These are phyloP conservation scores for Drosophila paranaensis DNA, from an alignment of 2,888 invertebrate genomes.

Conservation along the genomic window DNA sequence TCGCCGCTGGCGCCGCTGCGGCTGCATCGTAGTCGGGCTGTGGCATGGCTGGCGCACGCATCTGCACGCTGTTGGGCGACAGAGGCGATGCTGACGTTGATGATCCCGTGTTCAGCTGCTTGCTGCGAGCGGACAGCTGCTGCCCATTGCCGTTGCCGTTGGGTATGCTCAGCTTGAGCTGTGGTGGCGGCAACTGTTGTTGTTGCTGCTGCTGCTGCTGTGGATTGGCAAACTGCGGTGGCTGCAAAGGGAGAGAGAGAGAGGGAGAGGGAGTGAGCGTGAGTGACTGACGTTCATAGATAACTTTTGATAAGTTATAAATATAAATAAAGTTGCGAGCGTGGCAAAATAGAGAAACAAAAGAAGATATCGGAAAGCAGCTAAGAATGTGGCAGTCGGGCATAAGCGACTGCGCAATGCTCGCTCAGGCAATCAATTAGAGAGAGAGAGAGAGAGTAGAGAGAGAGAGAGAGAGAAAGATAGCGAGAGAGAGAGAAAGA, in stretches of 20 bases:
- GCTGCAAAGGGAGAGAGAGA: constrained; percentile 55
- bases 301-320: constrained; percentile 9
- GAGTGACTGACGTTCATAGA: background rate
- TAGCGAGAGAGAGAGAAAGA: too few relatives aligned
- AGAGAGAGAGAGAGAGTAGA: too few relatives aligned
- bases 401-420: background rate
- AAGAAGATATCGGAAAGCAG: background rate
- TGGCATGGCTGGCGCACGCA: constrained; percentile 77
- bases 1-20: constrained; percentile 30
- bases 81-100: background rate
- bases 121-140: constrained; percentile 31
- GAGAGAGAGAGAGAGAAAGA: background rate
- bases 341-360: constrained; percentile 4
- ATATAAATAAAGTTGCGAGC: constrained; percentile 16
- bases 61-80: constrained; percentile 50
- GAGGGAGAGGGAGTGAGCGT: background rate
- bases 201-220: constrained; percentile 27
- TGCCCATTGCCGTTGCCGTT: constrained; percentile 35
- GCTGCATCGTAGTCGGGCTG: constrained; percentile 77
- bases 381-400: background rate
- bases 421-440: background rate
- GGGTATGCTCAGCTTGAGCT: constrained; percentile 36
- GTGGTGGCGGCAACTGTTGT: constrained; percentile 26
- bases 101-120: constrained; percentile 10
- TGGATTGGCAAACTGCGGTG: constrained; percentile 82